Base-by-base conservation (phyloP, 2,797 vertebrate genomes). In the Aplochiton taeniatus region DNA sequence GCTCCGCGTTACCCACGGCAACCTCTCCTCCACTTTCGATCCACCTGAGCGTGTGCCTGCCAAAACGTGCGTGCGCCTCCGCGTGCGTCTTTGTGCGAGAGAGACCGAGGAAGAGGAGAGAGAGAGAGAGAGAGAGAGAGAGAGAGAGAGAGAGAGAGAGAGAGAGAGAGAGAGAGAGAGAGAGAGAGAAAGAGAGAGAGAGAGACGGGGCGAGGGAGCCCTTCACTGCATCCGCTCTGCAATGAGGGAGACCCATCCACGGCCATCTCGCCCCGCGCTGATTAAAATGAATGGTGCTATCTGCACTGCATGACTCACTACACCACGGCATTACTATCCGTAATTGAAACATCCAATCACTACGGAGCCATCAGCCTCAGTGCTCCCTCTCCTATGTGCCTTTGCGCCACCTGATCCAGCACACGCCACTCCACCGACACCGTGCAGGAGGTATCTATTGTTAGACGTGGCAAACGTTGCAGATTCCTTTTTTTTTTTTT, bases 271-370 rank as follows among this genome's bases (percentile, higher is more conserved):
- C 86, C 86, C 82, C 85, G 72, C 79, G 81, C 89, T 90, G 89
- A 92, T 91, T 91, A 90, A 91, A 91, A 91, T 88, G 88, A 90
- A 90, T 92, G 90, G 86, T 86, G 87, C 88, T 91, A 89, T 90
- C 89, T 91, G 87, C 86, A 85, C 87, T 89, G 87, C 88, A 89
- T 89, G 87, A 89, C 87, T 89, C 88, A 88, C 87, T 87, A 91
- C 82, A 88, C 89, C 86, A 87, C 77, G 79, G 86, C 89, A 91
- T 91, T 90, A 90, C 90, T 87, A 90, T 89, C 87, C 86, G 86
- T 89, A 92, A 91, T 89, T 90, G 88, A 91, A 91, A 91, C 87
- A 90, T 90, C 89, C 89, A 87, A 90, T 90, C 86, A 89, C 87
- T 73, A 84, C 81, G 71, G 85, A 88, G 85, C 85, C 88, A 86